phyloP scores from a whole-genome alignment of 1,140 invertebrate genomes.

The Drosophila sp. region DNA sequence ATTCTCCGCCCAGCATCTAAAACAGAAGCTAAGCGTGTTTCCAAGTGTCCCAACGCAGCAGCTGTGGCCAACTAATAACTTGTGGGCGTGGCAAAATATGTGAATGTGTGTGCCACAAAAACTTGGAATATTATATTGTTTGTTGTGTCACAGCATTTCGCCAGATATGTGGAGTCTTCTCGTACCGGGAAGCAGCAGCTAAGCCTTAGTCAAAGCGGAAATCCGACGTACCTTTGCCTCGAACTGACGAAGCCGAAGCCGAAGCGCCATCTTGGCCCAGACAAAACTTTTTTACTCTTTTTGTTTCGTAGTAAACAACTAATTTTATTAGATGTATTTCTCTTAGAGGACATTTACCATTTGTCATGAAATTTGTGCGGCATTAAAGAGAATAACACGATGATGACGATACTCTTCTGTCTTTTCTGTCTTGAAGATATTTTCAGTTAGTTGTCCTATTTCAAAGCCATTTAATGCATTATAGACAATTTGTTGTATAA shows the following conservation, averaged over 20 bases:
- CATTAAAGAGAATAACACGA: not conserved
- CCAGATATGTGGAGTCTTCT: not conserved
- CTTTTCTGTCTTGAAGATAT: not conserved
- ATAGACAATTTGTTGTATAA: too few relatives aligned
- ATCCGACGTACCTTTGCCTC: constrained; percentile 65
- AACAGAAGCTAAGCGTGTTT: constrained; percentile 14
- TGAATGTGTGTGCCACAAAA: constrained; percentile 37
- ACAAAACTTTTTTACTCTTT: constrained; percentile 28
- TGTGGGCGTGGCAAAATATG: constrained; percentile 34
- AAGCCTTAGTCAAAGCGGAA: constrained; percentile 54
- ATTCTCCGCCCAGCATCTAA: constrained; percentile 30
- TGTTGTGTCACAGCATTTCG: constrained; percentile 49
- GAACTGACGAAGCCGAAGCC: too few relatives aligned
- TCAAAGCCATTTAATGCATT: too few relatives aligned
- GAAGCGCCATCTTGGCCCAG: constrained; percentile 57
- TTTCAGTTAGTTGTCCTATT: too few relatives aligned
- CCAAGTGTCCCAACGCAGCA: constrained; percentile 47
- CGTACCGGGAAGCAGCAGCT: not conserved
- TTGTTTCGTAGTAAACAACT: constrained; percentile 4
- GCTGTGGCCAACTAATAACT: constrained; percentile 71
- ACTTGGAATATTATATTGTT: constrained; percentile 69
- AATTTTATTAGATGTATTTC: not conserved
- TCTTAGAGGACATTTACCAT: not conserved
- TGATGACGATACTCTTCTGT: not conserved
- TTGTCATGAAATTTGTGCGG: not conserved